Evolutionary conservation across 2,797 vertebrate genomes (phyloP).

Genomic region (Danio tinwini): DNA sequence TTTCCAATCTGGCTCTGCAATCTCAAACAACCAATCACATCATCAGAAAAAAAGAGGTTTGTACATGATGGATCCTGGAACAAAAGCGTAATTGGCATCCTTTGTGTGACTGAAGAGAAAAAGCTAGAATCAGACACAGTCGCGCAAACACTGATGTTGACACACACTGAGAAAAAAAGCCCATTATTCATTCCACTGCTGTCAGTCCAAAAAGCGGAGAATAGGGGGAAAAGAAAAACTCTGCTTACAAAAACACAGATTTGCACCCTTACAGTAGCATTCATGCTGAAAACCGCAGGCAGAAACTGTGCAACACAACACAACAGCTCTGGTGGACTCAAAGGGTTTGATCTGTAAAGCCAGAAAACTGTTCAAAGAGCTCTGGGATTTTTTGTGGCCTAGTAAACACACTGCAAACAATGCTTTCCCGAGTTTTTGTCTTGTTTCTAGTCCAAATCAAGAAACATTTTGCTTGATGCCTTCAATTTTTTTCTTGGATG

Average conservation of each 20-base stretch:
- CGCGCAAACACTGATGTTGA: constrained; percentile 8
- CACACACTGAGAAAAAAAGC: constrained; percentile 40
- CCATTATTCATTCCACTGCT: background rate
- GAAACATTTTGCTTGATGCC: too few relatives aligned
- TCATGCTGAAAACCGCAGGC: background rate
- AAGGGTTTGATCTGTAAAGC: constrained; percentile 19
- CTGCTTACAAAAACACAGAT: constrained; percentile 7
- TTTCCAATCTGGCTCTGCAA: background rate
- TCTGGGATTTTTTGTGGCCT: background rate
- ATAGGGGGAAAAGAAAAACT: background rate
- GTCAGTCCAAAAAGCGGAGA: constrained; percentile 38
- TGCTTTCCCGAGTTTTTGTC: too few relatives aligned
- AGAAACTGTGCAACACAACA: background rate
- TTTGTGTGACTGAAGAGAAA: constrained; percentile 29
- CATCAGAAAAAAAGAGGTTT: constrained; percentile 2
- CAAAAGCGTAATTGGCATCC: constrained; percentile 36
- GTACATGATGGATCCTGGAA: constrained; percentile 15
- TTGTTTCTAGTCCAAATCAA: too few relatives aligned
- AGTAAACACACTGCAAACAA: background rate
- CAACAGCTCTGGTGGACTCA: background rate
- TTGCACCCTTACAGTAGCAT: background rate
- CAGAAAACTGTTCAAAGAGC: constrained; percentile 1
- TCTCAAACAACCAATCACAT: constrained; percentile 1
- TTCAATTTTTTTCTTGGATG: too few relatives aligned
- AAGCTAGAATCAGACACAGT: constrained; percentile 18